phyloP scores from a whole-genome alignment of 2,888 invertebrate species.

The Plutella xylostella region DNA sequence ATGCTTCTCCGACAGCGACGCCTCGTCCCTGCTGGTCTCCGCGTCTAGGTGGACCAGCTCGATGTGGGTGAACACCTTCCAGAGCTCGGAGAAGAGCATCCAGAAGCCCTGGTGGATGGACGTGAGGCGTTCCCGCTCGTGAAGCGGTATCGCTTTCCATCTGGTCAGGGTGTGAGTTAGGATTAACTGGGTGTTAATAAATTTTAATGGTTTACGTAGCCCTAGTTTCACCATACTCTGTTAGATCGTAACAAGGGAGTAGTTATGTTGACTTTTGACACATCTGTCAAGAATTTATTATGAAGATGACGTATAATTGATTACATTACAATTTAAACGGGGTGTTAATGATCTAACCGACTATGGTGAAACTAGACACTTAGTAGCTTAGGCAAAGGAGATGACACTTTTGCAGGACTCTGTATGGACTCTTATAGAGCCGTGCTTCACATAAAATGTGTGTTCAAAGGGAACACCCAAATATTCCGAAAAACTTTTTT shows the following conservation, averaged over 20 bases:
- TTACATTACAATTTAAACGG: no score
- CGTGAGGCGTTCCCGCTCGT: conserved; percentile 79
- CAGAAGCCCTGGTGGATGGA: conserved; percentile 81
- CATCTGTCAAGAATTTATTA: no score
- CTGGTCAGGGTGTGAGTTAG: conserved; percentile 23
- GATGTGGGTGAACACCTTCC: conserved; percentile 82
- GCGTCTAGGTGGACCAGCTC: conserved; percentile 89
- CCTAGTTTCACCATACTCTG: no score
- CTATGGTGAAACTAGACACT: background rate
- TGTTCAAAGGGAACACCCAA: no score
- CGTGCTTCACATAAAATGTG: background rate
- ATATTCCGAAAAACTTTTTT: no score
- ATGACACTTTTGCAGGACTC: background rate
- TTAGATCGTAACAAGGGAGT: no score
- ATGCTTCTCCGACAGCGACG: conserved; percentile 77
- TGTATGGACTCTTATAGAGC: background rate
- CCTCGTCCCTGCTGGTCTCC: conserved; percentile 88
- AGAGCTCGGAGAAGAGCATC: conserved; percentile 87
- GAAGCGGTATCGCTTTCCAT: conserved; percentile 82
- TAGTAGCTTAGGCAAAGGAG: background rate
- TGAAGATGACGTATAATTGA: no score
- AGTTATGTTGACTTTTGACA: no score
- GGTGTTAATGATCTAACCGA: no score
- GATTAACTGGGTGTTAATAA: no score
- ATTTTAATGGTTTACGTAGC: no score